Evolutionary conservation across 2,797 vertebrate species (phyloP).

Genomic region (Meda fulgida): DNA sequence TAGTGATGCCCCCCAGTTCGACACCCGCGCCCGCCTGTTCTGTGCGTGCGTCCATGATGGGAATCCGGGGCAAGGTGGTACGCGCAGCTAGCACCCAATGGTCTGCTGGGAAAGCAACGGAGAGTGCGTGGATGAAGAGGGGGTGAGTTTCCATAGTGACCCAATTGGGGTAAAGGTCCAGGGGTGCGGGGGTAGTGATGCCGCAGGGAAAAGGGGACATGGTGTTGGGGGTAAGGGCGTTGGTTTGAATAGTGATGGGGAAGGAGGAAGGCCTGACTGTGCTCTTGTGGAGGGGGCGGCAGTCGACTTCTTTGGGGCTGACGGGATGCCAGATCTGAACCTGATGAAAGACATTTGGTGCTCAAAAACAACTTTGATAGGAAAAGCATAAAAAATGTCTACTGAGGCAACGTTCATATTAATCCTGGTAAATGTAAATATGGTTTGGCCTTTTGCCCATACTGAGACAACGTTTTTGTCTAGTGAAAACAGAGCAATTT

Average conservation of each 20-base stretch:
- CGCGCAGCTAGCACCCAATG: slow-evolving; percentile 71
- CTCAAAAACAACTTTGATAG: not conserved
- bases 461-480: not conserved
- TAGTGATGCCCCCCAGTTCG: slow-evolving; percentile 72
- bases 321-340: slow-evolving; percentile 76
- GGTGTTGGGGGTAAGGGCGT: slow-evolving; percentile 81
- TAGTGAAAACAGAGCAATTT: no score
- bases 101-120: slow-evolving; percentile 80
- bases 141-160: slow-evolving; percentile 82
- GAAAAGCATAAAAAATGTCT: not conserved
- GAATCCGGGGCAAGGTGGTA: slow-evolving; percentile 74
- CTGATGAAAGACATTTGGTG: slow-evolving; percentile 69
- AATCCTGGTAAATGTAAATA: not conserved
- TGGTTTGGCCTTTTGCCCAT: not conserved
- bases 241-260: slow-evolving; percentile 83
- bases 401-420: not conserved
- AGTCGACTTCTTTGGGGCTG: slow-evolving; percentile 74
- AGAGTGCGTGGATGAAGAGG: slow-evolving; percentile 79
- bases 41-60: slow-evolving; percentile 72
- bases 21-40: slow-evolving; percentile 69
- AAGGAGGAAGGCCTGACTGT: slow-evolving; percentile 86
- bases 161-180: slow-evolving; percentile 75
- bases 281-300: slow-evolving; percentile 78
- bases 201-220: slow-evolving; percentile 79
- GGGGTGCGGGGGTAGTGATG: slow-evolving; percentile 79